Evolutionary conservation across 2,888 invertebrate genomes (phyloP).

Genomic region (Rotaria magnacalcarata): DNA sequence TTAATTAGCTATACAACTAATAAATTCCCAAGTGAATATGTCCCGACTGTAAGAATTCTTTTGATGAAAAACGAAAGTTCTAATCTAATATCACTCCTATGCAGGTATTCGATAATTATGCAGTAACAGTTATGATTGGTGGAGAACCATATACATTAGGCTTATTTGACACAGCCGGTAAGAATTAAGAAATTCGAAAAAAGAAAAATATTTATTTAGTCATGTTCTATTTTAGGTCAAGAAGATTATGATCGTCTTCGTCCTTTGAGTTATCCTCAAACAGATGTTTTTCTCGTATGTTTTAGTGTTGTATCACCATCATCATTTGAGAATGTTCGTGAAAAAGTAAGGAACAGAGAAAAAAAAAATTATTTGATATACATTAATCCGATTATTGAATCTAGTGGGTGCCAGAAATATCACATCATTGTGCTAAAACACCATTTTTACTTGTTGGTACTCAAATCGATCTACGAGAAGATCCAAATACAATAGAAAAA

Average conservation of each 20-base stretch:
- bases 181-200: neutral
- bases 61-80: neutral
- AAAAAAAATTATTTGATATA: too few relatives aligned
- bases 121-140: conserved; percentile 98
- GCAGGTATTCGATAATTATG: conserved; percentile 80
- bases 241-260: conserved; percentile 54
- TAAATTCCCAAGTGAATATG: conserved; percentile 65
- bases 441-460: conserved; percentile 93
- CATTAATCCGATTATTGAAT: too few relatives aligned
- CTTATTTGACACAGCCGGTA: conserved; percentile 47
- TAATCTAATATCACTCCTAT: too few relatives aligned
- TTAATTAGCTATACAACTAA: conserved; percentile 73
- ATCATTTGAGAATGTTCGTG: conserved; percentile 51
- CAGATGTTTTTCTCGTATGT: conserved; percentile 55
- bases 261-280: conserved; percentile 53
- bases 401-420: conserved; percentile 98
- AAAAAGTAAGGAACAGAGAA: conserved; percentile 56
- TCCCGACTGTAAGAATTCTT: conserved; percentile 59
- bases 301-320: conserved; percentile 52
- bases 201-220: neutral
- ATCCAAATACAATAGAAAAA: conserved; percentile 74
- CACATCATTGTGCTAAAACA: conserved; percentile 97
- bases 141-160: conserved; percentile 97
- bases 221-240: conserved; percentile 48
- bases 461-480: conserved; percentile 94